A percentile compares a stretch with the other conserved stretches of the same genome.
phyloP scores from a whole-genome alignment of 2,797 vertebrate genomes.

The Gila robusta region DNA sequence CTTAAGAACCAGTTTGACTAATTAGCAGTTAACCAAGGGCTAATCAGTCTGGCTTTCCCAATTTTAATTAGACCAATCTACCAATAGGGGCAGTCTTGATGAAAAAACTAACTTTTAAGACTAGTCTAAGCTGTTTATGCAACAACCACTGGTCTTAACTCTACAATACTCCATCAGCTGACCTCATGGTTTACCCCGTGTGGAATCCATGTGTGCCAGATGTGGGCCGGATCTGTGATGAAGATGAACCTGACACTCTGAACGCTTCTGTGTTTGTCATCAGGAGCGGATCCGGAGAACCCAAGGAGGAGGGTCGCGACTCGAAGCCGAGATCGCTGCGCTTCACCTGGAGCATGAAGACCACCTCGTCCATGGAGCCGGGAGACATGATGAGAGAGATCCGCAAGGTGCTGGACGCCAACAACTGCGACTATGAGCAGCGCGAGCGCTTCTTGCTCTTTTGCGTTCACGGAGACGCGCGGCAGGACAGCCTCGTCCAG shows the following conservation, averaged over 20 bases:
- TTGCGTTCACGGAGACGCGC: constrained; percentile 87
- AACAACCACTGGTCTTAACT: too few relatives aligned
- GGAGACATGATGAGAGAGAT: constrained; percentile 91
- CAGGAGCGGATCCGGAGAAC: constrained; percentile 84
- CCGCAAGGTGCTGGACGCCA: constrained; percentile 89
- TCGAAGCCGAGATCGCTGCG: constrained; percentile 84
- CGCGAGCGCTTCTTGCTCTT: constrained; percentile 89
- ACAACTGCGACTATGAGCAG: constrained; percentile 91
- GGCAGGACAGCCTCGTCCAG: constrained; percentile 88
- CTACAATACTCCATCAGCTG: neutral
- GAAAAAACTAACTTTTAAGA: too few relatives aligned
- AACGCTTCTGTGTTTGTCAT: constrained; percentile 34
- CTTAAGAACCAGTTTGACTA: too few relatives aligned
- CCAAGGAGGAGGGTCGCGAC: constrained; percentile 86
- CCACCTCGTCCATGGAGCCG: constrained; percentile 90
- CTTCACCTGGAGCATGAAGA: constrained; percentile 94
- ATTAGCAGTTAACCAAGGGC: too few relatives aligned
- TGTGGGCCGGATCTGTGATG: too few relatives aligned
- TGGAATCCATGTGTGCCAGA: too few relatives aligned
- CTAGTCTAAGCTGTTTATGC: too few relatives aligned
- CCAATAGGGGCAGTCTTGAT: too few relatives aligned
- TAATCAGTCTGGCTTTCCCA: too few relatives aligned
- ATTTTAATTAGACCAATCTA: too few relatives aligned
- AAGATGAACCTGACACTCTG: neutral
- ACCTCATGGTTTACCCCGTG: neutral